Base-by-base conservation (phyloP, 2,113 vertebrate species). In the Cacatua alba region DNA sequence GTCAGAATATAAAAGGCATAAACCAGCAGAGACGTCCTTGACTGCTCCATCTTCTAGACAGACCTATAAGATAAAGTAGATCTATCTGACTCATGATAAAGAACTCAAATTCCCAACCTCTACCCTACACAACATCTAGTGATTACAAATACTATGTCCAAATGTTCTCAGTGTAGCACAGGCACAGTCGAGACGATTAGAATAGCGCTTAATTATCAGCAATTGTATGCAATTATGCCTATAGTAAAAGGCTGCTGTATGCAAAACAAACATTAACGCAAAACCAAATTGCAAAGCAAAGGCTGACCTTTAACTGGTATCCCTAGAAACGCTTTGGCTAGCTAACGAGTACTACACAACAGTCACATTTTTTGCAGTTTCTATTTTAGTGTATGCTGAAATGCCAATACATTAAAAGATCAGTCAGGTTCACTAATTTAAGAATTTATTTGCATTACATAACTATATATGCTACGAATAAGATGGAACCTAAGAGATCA, bases 271-370 rank as follows among this genome's bases (percentile, higher is more conserved):
- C 67, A 91, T 37, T 46, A 85, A 92, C 6, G 15, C 87, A 96
- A 88, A 97, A 85, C 77, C 79, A 82, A 96, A 94, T 14, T 91
- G 91, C 89, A 87, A 91, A 87, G 94, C 85, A 93, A 95, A 95
- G 87, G 37, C 57, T 92, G 90, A 96, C 95, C 91, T 91, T 84
- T 92, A 94, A 65, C 87, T 83, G 82, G 59, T 89, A 88, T 68
- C 87, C 93, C 91, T 87, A 81, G 92, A 94, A 95, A 74, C 81
- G 86, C 82, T 84, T 2, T 72, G 84, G 70, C 74, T 87, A 51
- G 49, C 77, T 95, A 92, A 89, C 68, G 52, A 94, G 41, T 43
- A 79, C 78, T 64, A 26, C 3, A 57, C 75, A 74, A 39, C 55
- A 11, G 4, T n/a, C 76, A 69, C 87, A 63, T 24, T 83, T 72